Base-by-base conservation (phyloP, 2,113 vertebrate species). In the Lagopus leucura region DNA sequence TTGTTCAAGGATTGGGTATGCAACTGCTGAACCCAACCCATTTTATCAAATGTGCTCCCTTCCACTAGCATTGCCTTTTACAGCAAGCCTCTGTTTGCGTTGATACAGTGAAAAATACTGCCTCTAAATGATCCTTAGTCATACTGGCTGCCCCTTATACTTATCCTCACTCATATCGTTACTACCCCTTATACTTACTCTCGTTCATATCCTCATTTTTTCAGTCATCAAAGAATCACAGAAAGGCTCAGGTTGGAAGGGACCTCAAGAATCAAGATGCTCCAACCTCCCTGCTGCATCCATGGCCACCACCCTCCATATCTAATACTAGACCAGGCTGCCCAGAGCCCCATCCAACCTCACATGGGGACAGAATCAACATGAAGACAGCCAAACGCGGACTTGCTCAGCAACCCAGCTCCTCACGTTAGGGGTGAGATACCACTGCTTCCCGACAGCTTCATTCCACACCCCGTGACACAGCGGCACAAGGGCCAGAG, bases 381-480 rank as follows among this genome's bases (percentile, higher is more conserved):
- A 14, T 1, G 7, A 10, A 40, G 18, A 10, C 32, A 61, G 8
- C 10, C 42, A 79, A 11, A 65, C 15, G 8, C 38, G 30, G 38
- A 43, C 63, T 65, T 65, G 13, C 22, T 20, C 28, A 42, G 63
- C 32, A 18, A 4, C 32, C 27, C 19, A 10, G 19, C 7, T 10
- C 2, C 13, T 15, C 1, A 16, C 16, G 21, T 3, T 6, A 38
- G 2, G 25, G n/a, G 5, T 30, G 8, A 8, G 0, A 1, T 3
- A 6, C 1, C 1, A 1, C 1, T 32, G 19, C 47, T n/a, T 14
- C 15, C 34, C 21, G 0, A 2, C 3, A 11, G 63, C 0, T 0
- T 16, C 10, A 10, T 6, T n/a, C 16, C 28, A 5, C 1, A 2
- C 12, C 18, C 11, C 16, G 28, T 30, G 25, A 21, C 11, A 9